These are phyloP conservation scores for Neolamprologus kungweensis DNA, from an alignment of 2,113 vertebrate species.

Conservation along the genomic window DNA sequence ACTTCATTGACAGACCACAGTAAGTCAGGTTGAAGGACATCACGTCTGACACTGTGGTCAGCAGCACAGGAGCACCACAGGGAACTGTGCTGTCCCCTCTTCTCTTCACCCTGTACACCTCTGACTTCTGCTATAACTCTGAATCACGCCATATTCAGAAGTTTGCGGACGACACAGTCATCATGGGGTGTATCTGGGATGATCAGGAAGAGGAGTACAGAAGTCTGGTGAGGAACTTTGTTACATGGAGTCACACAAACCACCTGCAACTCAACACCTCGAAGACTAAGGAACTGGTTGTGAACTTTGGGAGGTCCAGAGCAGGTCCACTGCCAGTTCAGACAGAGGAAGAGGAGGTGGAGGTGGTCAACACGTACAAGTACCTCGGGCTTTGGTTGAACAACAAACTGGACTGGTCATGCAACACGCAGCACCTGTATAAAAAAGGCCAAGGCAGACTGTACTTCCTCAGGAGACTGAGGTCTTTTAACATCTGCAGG, in stretches of 20 bases:
- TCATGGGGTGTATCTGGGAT: not conserved
- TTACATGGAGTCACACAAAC: not conserved
- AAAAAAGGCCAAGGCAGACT: not conserved
- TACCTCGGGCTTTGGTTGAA: not conserved
- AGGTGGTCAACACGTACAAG: not conserved
- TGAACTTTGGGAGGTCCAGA: no score
- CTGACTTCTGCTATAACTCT: rapidly evolving
- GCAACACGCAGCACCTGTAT: rapidly evolving
- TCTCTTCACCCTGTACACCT: not conserved
- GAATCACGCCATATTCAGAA: not conserved
- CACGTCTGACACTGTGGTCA: not conserved
- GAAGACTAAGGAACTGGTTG: no score
- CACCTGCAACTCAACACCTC: not conserved
- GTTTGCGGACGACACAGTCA: rapidly evolving
- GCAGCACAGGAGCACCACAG: not conserved
- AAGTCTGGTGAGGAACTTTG: not conserved
- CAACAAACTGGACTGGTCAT: not conserved
- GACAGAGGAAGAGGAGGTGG: not conserved
- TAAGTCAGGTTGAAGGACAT: not conserved
- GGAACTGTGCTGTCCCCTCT: not conserved
- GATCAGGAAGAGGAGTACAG: rapidly evolving
- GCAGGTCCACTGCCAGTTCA: no score
- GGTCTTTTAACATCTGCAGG: not conserved
- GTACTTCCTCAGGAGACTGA: rapidly evolving
- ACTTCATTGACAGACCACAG: not conserved